Evolutionary conservation across 2,113 vertebrate species (phyloP), one percentile per base, ranked within the genome.

Genomic region (Eidolon helvum): DNA sequence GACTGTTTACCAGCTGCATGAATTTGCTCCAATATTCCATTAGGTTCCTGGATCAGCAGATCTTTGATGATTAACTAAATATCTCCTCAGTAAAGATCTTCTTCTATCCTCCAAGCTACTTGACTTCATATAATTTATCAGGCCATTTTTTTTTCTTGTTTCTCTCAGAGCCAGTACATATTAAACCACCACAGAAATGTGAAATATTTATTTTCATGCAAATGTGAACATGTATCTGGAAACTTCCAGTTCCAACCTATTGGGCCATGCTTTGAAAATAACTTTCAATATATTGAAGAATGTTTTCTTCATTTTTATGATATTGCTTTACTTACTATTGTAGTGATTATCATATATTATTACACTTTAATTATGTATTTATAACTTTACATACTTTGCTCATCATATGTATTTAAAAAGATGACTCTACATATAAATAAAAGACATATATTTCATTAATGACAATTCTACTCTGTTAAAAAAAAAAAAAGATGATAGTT

Each of bases 181-280:
- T n/a, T 40, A 82, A 80, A 9, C 19, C 26, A 53, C 72, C 40
- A 78, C 3, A 65, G 28, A 40, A 78, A 93, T 96, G 50, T 79
- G 83, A 91, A 96, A 68, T 94, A 90, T 92, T 96, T 96, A 94
- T 89, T 95, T 95, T 97, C 43, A 91, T 91, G 59, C 72, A 97
- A 68, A 93, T 89, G 22, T 43, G 57, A 24, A 16, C 48, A 93
- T 93, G 38, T 93, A 89, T 71, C 78, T 90, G 40, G 68, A 95
- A 97, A 96, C 10, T 87, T 88, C 80, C 89, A 19, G 55, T 91
- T 95, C 74, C 38, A 94, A 66, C 12, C 40, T 82, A 95, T 50
- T 95, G 87, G 53, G 5, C 43, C 66, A 94, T 53, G 2, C 59
- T 92, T 90, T 85, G 87, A 77, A 96, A 94, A 92, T 90, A 96